Base-by-base conservation (phyloP, 1,140 invertebrate genomes). In the Heliconius melpomene region DNA sequence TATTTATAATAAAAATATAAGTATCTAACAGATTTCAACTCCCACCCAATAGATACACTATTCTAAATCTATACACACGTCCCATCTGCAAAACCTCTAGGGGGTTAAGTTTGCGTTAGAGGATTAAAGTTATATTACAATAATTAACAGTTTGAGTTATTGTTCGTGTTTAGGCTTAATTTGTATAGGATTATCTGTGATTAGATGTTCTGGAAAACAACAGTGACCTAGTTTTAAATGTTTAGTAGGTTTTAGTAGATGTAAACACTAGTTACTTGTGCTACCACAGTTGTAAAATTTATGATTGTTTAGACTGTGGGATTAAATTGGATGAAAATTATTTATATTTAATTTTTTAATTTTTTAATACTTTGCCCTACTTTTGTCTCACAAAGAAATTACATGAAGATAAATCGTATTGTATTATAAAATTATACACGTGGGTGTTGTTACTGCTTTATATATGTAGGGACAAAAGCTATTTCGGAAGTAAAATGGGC, bases 71-170 rank as follows among this genome's bases (percentile, higher is more conserved):
- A 16, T n/a, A 57, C 7, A n/a, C 7, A 57, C 54, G 8, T 57
- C 54, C 54, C 54, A 57, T n/a, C n/a, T 57, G 18, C 18, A 0
- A 52, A 20, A 20, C 2, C 20, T 57, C 20, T n/a, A 23, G 7
- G 7, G 54, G n/a, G 7, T 3, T 57, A 57, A 23, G 54, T 57
- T 57, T 9, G 54, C n/a, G 54, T 57, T n/a, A 20, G n/a, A 57
- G 60, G 60, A 66, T 66, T 66, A 66, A 66, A 66, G 60, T 66
- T 66, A 16, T 66, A 66, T 66, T 66, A 66, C 60, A 66, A 66
- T 66, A 66, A 66, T 66, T 26, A 66, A 66, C n/a, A 60, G 23
- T 29, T 66, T 66, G 60, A 66, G 23, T 66, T 66, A 66, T 29
- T 66, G 60, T 66, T 66, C 60, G 60, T 66, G 60, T 16, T 66